These are phyloP conservation scores for Lamellibrachia satsuma DNA, from an alignment of 2,888 invertebrate genomes.

Conservation along the genomic window DNA sequence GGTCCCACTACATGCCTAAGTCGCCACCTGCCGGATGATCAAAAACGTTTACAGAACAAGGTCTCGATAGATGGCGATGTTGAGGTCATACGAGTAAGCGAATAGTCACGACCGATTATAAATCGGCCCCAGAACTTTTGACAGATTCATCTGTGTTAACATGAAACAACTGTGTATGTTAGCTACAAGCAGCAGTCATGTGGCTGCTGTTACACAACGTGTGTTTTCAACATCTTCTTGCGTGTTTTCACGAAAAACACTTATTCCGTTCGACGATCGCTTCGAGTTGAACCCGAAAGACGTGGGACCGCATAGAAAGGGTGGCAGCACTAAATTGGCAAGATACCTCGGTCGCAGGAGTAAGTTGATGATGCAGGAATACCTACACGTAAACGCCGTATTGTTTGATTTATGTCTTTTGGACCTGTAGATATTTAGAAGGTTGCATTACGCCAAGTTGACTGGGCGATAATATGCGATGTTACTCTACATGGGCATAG, in stretches of 20 bases:
- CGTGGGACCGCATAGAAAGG: slow-evolving; percentile 33
- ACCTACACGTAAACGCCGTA: too few species aligned
- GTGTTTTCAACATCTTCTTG: neutral
- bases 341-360: neutral
- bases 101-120: neutral
- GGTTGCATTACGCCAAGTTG: neutral
- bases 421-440: neutral
- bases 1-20: neutral
- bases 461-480: neutral
- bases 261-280: slow-evolving; percentile 33
- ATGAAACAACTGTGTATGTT: neutral
- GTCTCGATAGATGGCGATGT: slow-evolving; percentile 5
- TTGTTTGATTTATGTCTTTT: neutral
- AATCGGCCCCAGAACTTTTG: neutral
- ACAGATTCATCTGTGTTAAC: neutral
- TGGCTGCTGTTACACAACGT: neutral
- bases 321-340: slow-evolving; percentile 32
- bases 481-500: neutral
- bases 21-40: neutral
- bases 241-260: neutral
- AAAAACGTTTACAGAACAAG: neutral
- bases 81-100: neutral
- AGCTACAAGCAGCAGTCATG: neutral
- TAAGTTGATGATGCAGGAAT: neutral
- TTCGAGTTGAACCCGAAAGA: slow-evolving; percentile 36